Evolutionary conservation across 1,140 invertebrate genomes (phyloP), one percentile per base, ranked within the genome.

Genomic region (Caenorhabditis briggsae): DNA sequence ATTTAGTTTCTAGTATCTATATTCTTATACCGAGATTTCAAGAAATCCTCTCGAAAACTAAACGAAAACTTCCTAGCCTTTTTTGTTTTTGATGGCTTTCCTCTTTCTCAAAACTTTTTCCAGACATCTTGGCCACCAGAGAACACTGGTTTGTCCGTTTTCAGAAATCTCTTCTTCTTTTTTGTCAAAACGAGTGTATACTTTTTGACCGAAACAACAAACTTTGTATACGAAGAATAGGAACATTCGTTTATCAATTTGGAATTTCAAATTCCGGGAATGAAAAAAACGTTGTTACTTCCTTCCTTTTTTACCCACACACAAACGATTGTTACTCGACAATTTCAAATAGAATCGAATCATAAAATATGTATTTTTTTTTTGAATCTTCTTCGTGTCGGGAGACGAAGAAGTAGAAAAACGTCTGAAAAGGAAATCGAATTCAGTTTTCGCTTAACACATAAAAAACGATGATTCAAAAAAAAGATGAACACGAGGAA

Each of bases 401-500:
- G 11, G 20, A 46, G 16, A 11, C 16, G 50, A 50, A 14, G 16
- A 53, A 53, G 16, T 11, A 53, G 23, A 78, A 78, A 78, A 78
- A 78, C 23, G 70, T 43, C 46, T 78, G 70, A 78, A 78, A 65
- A 43, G 70, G 46, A 78, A 78, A 78, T 78, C 70, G 70, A 78
- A 78, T 78, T 78, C 25, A 41, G 33, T n/a, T 33, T n/a, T 46
- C 46, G 8, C 23, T 12, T 23, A 33, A 61, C 59, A 25, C 20
- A 61, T 33, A 7, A 20, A 61, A 23, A 61, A 9, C 46, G 33
- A 70, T 25, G 41, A 53, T 50, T 78, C 11, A 23, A 46, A n/a
- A 14, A 78, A 11, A 43, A 48, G 18, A 61, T 61, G 59, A 78
- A 50, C 46, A 50, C 14, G 70, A 78, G 9, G 20, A 78, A 78